These are phyloP conservation scores for Artemisiospiza belli DNA, from an alignment of 2,113 vertebrate species.

Conservation along the genomic window DNA sequence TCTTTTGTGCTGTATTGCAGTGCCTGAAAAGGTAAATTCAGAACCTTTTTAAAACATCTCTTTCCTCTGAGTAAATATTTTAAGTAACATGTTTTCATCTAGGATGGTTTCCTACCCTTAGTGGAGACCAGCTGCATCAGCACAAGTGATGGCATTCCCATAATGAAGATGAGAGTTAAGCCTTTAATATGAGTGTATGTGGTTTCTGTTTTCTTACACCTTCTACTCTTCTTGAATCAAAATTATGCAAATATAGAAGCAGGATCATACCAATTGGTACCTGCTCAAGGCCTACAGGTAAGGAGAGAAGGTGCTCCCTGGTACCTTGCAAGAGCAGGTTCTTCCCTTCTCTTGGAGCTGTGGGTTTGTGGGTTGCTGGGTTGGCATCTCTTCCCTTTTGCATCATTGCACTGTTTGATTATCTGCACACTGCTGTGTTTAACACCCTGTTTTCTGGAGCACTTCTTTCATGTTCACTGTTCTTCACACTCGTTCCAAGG, in stretches of 20 bases:
- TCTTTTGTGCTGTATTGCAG: not conserved
- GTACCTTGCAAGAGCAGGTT: not conserved
- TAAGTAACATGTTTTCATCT: not conserved
- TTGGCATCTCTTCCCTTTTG: not conserved
- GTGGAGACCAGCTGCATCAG: not conserved
- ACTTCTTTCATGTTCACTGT: not conserved
- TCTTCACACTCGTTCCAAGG: not conserved
- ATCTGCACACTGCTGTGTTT: accelerated
- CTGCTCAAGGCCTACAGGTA: not conserved
- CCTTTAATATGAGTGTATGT: not conserved
- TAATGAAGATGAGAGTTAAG: not conserved
- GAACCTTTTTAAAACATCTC: not conserved
- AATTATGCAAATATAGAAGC: not conserved
- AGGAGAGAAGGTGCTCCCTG: not conserved
- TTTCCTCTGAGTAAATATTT: not conserved
- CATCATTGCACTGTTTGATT: not conserved
- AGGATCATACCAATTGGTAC: not conserved
- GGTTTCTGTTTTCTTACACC: not conserved
- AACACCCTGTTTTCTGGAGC: not conserved
- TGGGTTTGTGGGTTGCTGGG: not conserved
- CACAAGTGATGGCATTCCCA: not conserved
- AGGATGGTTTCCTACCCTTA: not conserved
- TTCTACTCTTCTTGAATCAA: not conserved
- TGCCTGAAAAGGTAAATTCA: not conserved
- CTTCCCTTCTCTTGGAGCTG: not conserved